phyloP scores from a whole-genome alignment of 2,113 vertebrate genomes.

The Pelvicachromis taeniatus region DNA sequence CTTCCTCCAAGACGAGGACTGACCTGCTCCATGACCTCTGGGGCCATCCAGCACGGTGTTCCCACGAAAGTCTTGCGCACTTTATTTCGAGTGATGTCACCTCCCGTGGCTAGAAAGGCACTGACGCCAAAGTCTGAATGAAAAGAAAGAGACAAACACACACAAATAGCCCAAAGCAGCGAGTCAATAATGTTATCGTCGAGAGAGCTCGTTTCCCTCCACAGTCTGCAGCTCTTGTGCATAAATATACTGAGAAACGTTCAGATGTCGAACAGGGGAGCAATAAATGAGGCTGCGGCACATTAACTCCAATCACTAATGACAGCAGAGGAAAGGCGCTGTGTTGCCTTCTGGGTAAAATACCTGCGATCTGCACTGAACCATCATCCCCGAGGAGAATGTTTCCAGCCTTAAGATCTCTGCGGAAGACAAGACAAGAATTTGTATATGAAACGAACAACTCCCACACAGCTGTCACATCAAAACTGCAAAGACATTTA shows the following conservation, averaged over 20 bases:
- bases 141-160: not conserved
- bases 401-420: slow-evolving; percentile 94
- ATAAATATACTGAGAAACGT: not conserved
- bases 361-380: slow-evolving; percentile 92
- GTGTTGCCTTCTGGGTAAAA: not conserved
- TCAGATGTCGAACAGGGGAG: not conserved
- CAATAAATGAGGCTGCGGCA: not conserved
- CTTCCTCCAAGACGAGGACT: not conserved
- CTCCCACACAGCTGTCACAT: not conserved
- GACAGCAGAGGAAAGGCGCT: not conserved
- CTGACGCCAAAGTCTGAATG: slow-evolving; percentile 91
- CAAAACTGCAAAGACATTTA: not conserved
- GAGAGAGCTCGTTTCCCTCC: not conserved
- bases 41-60: slow-evolving; percentile 98
- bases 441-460: not conserved
- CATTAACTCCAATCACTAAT: not conserved
- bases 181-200: not conserved
- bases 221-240: not conserved
- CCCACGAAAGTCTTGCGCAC: slow-evolving; percentile 97
- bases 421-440: slow-evolving; percentile 60
- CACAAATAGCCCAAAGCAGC: not conserved
- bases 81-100: slow-evolving; percentile 97
- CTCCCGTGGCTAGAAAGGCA: slow-evolving; percentile 95
- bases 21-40: slow-evolving; percentile 98
- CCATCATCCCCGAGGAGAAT: slow-evolving; percentile 95